Base-by-base conservation (phyloP, 2,888 invertebrate genomes). In the Melieria picta region DNA sequence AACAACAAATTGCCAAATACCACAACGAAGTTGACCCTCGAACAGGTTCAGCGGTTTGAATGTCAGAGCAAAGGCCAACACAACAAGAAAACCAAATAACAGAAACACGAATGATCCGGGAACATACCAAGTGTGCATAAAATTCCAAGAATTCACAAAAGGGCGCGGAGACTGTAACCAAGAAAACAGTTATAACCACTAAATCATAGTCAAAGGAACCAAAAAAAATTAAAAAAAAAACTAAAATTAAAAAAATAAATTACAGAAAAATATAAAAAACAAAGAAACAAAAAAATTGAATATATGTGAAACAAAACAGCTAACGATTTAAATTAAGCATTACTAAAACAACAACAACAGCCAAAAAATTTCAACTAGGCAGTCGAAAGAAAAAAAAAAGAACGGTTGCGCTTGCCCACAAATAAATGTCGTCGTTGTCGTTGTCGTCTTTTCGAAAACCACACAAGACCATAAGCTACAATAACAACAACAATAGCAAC, bases 121-220 rank as follows among this genome's bases (percentile, higher is more conserved):
- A 43, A 48, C 65, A 82, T 82, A 80, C 82, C 83, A 77, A 82
- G 81, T 83, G 84, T 84, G 83, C 83, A 83, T 82, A 83, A 83
- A 82, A 83, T 82, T 84, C 84, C 81, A 78, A 81, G 84, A 84
- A 84, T 80, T 82, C 79, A 79, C n/a, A 61, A 45, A 63, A 47
- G 16, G 30, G 42, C 13, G 47, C 80, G 79, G 77, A 72, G 77
- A 79, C 60, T 56, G 61, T 73, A 78, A 72, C 74, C 79, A 78
- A 76, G 77, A 77, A 50, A 67, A 71, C 82, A 84, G 84, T 83
- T 84, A 81, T 83, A 83, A 78, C 80, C 79, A 83, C 83, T 84
- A 84, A 84, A 84, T 84, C 84, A 84, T 84, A 83, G 64, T 11
- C 52, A 13, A 67, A 72, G 73, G 63, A 72, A 16, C 11, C 66